A percentile compares a stretch with the other conserved stretches of the same genome.
phyloP scores from a whole-genome alignment of 1,140 invertebrate species.

The Polyergus mexicanus region DNA sequence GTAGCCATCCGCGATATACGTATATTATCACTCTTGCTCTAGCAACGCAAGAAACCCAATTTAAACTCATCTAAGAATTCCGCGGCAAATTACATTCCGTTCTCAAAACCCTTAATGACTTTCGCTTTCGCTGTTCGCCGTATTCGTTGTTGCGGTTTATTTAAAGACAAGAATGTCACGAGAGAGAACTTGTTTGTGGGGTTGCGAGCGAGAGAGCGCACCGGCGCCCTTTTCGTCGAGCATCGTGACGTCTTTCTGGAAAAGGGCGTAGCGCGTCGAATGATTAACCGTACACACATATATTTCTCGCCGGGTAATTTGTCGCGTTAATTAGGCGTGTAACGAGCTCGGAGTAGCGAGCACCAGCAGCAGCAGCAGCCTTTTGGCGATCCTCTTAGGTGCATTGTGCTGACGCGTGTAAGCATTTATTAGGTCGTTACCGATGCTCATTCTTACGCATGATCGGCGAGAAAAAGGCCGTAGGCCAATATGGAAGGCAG shows the following conservation, averaged over 20 bases:
- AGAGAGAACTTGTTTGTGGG: slow-evolving; percentile 14
- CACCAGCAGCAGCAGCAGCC: slow-evolving; percentile 21
- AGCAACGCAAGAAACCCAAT: slow-evolving; percentile 42
- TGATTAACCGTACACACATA: slow-evolving; percentile 76
- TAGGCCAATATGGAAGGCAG: slow-evolving; percentile 3
- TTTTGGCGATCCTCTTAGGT: slow-evolving; percentile 44
- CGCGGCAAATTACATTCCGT: slow-evolving; percentile 68
- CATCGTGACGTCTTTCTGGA: slow-evolving; percentile 56
- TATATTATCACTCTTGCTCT: slow-evolving; percentile 26
- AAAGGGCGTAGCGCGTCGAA: slow-evolving; percentile 70
- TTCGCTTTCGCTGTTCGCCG: slow-evolving; percentile 56
- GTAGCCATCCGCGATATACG: not conserved
- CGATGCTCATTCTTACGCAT: slow-evolving; percentile 67
- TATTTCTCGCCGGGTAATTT: slow-evolving; percentile 81
- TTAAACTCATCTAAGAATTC: slow-evolving; percentile 59
- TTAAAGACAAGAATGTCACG: slow-evolving; percentile 67
- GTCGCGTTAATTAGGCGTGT: slow-evolving; percentile 83
- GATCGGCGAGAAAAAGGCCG: slow-evolving; percentile 56
- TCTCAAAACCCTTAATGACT: slow-evolving; percentile 71
- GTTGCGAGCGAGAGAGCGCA: slow-evolving; percentile 19
- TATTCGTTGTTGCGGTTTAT: slow-evolving; percentile 59
- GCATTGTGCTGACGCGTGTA: slow-evolving; percentile 55
- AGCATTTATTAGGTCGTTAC: slow-evolving; percentile 76
- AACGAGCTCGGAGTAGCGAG: slow-evolving; percentile 73
- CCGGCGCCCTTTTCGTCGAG: slow-evolving; percentile 70